Evolutionary conservation across 2,888 invertebrate genomes (phyloP).

Genomic region (Cerceris rybyensis): DNA sequence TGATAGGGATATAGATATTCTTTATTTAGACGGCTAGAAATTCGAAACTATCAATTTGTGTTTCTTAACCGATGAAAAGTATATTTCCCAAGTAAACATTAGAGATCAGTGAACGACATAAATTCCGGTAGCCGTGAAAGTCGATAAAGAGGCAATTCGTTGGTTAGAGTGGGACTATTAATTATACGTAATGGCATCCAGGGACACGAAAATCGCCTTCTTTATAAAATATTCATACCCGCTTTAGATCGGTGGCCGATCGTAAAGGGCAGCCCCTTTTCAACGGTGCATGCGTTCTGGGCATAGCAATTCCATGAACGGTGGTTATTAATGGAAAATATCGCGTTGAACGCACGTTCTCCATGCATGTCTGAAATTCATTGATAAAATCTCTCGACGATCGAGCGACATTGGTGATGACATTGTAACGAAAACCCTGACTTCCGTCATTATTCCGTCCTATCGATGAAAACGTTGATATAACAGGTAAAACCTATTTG

Average conservation of each 20-base stretch:
- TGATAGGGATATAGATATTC: no score
- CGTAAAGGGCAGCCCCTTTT: conserved; percentile 23
- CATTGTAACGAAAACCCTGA: background rate
- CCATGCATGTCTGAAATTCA: background rate
- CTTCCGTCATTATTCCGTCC: background rate
- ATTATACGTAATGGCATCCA: conserved; percentile 33
- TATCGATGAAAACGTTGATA: background rate
- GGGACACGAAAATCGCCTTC: conserved; percentile 6
- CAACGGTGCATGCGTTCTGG: conserved; percentile 9
- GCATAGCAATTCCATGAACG: background rate
- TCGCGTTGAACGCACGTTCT: background rate
- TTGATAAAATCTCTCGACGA: background rate
- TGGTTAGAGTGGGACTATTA: conserved; percentile 39
- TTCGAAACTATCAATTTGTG: no score
- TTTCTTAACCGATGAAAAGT: background rate
- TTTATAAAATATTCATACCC: conserved; percentile 46
- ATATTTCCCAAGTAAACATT: conserved; percentile 26
- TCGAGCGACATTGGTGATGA: background rate
- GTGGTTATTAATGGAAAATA: background rate
- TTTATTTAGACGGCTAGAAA: no score
- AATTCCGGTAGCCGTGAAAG: background rate
- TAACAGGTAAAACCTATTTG: background rate
- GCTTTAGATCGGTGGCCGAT: background rate
- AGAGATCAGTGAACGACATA: conserved; percentile 5
- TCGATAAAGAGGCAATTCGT: conserved; percentile 42